These are phyloP conservation scores for Carcina quercana DNA, from an alignment of 2,888 invertebrate genomes.

Conservation along the genomic window DNA sequence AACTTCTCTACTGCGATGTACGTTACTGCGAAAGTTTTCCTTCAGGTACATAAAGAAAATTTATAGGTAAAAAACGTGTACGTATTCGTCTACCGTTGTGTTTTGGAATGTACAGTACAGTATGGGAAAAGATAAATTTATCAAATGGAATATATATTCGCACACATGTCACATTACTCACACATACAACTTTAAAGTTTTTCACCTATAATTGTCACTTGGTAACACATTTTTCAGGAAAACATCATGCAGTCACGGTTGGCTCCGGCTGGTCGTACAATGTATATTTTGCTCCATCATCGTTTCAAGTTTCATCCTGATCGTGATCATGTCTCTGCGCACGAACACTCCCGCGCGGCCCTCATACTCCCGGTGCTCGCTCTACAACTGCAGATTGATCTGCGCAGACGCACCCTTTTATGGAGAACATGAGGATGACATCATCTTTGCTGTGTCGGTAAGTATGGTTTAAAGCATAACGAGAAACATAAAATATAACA, in stretches of 20 bases:
- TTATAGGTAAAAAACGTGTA: too few relatives aligned
- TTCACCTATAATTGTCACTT: neutral
- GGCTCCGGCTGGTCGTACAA: constrained; percentile 49
- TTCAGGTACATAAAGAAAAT: too few relatives aligned
- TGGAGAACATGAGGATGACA: constrained; percentile 32
- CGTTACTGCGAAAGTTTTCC: too few relatives aligned
- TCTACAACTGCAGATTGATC: constrained; percentile 33
- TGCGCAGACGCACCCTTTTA: constrained; percentile 37
- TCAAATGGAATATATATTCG: neutral
- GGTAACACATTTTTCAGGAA: constrained; percentile 28
- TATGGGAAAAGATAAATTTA: neutral
- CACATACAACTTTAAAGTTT: neutral
- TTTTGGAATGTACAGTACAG: too few relatives aligned
- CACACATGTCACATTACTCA: neutral
- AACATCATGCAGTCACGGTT: constrained; percentile 51
- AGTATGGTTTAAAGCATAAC: constrained; percentile 4
- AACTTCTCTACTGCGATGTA: too few relatives aligned
- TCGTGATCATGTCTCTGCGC: constrained; percentile 40
- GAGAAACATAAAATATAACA: too few relatives aligned
- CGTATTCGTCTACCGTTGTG: too few relatives aligned
- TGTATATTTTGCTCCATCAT: constrained; percentile 45
- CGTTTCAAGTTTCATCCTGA: constrained; percentile 49
- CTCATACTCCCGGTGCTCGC: constrained; percentile 22
- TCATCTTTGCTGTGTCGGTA: constrained; percentile 39
- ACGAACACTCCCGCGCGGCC: neutral